A percentile compares a stretch with the other conserved stretches of the same genome.
phyloP scores from a whole-genome alignment of 2,113 vertebrate species.

The Percopsis transmontana region DNA sequence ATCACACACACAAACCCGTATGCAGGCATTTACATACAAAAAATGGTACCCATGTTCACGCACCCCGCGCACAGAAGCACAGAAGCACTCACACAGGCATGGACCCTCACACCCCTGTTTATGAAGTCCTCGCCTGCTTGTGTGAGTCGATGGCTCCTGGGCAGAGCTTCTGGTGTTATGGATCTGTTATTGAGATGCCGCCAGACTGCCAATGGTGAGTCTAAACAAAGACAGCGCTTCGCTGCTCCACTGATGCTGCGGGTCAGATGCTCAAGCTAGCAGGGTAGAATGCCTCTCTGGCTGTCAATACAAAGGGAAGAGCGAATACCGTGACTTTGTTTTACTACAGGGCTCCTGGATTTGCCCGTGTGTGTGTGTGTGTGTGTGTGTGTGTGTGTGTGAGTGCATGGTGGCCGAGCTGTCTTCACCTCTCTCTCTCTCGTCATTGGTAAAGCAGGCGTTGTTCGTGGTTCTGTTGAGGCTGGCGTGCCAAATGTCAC shows the following conservation, averaged over 20 bases:
- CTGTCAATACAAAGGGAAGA: slow-evolving; percentile 29
- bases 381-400: neutral
- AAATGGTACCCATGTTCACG: neutral
- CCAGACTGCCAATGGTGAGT: slow-evolving; percentile 35
- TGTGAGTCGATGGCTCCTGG: slow-evolving; percentile 41
- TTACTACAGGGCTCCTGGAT: slow-evolving; percentile 18
- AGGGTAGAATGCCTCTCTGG: neutral
- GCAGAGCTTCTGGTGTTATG: neutral
- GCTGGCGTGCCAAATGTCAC: no score
- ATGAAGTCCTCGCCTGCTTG: slow-evolving; percentile 38
- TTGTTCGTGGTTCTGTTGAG: no score
- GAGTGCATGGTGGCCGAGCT: slow-evolving; percentile 8
- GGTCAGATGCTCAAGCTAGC: slow-evolving; percentile 22
- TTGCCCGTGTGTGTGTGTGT: neutral
- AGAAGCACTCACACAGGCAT: neutral
- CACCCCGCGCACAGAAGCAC: neutral
- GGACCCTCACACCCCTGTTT: slow-evolving; percentile 14
- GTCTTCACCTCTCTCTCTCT: neutral
- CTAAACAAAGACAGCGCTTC: slow-evolving; percentile 30
- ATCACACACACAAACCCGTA: neutral
- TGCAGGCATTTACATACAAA: neutral
- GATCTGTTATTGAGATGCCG: slow-evolving; percentile 53
- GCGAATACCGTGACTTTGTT: slow-evolving; percentile 26
- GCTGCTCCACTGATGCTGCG: slow-evolving; percentile 41
- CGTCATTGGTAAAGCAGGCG: neutral